Percentiles rank a stretch among this genome's conserved stretches.
Conservation (phyloP, 1,140 invertebrate genomes). For the Piezodorus guildinii region DNA sequence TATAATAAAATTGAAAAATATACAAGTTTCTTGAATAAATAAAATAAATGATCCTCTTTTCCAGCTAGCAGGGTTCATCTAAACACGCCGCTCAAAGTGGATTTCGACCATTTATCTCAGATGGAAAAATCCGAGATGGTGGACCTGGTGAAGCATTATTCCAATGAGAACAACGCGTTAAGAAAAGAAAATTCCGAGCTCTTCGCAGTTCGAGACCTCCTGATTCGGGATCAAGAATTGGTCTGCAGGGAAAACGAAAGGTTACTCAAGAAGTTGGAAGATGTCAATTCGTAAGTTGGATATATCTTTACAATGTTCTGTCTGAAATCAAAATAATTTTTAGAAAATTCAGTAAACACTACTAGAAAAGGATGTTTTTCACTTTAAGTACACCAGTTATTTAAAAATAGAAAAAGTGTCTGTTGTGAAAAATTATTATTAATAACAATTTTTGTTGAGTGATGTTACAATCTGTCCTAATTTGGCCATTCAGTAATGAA, state of each 20-base stretch:
- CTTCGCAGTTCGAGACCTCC: constrained; percentile 61
- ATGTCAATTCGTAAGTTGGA: constrained; percentile 63
- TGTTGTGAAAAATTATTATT: no score
- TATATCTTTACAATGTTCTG: no score
- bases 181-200: constrained; percentile 77
- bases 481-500: no score
- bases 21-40: no score
- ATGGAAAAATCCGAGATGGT: constrained; percentile 56
- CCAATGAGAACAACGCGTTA: constrained; percentile 75
- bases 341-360: no score
- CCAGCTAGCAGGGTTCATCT: constrained; percentile 15
- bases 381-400: no score
- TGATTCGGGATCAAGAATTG: constrained; percentile 77
- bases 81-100: constrained; percentile 36
- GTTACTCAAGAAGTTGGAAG: constrained; percentile 73
- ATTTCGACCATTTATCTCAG: constrained; percentile 56
- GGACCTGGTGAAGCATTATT: constrained; percentile 63
- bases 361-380: no score
- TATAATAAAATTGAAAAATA: no score
- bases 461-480: no score
- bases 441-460: no score
- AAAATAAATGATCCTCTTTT: neutral
- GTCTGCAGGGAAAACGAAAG: constrained; percentile 83
- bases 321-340: no score
- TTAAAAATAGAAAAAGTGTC: no score